Percentiles rank a stretch among this genome's conserved stretches.
phyloP scores from a whole-genome alignment of 2,888 invertebrate species.

The Plutella xylostella region DNA sequence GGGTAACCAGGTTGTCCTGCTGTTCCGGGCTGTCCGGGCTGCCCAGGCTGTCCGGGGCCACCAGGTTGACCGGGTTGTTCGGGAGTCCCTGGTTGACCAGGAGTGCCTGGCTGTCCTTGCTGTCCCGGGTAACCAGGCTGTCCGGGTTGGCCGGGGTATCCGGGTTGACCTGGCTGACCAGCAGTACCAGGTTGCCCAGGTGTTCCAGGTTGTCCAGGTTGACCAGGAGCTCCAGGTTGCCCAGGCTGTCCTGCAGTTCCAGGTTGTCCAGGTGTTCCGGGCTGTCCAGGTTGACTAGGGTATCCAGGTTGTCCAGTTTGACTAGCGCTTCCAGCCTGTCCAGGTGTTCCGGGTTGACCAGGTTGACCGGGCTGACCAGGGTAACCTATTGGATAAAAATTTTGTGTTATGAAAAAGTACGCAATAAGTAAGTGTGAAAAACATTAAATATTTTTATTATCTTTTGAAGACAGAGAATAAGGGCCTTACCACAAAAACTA shows the following conservation, averaged over 20 bases:
- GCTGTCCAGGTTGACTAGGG: conserved; percentile 12
- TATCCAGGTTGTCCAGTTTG: conserved; percentile 8
- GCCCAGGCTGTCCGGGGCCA: conserved; percentile 14
- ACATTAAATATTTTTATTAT: no score
- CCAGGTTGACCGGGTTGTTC: conserved; percentile 10
- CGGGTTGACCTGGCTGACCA: conserved; percentile 2
- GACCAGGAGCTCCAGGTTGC: conserved; percentile 15
- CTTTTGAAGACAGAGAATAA: no score
- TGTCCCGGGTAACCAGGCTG: conserved; percentile 3
- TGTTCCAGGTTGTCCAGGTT: conserved; percentile 1
- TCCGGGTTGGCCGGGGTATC: conserved; percentile 3
- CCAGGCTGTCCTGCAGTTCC: conserved; percentile 22
- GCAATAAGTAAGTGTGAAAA: no score
- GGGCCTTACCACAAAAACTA: no score
- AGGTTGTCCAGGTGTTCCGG: conserved; percentile 21
- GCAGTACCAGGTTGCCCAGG: conserved; percentile 14
- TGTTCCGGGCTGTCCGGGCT: conserved; percentile 59
- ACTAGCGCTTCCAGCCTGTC: conserved; percentile 6
- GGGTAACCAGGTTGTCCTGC: conserved; percentile 53
- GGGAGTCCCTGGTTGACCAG: conserved; percentile 5
- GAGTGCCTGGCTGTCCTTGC: conserved; percentile 13
- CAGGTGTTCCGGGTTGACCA: conserved; percentile 8
- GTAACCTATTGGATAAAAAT: conserved; percentile 14
- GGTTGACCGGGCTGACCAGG: conserved; percentile 4
- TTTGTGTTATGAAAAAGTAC: no score